A percentile compares a stretch with the other conserved stretches of the same genome.
These are phyloP conservation scores for Lutjanus argentimaculatus DNA, from an alignment of 2,797 vertebrate species.

Conservation along the genomic window DNA sequence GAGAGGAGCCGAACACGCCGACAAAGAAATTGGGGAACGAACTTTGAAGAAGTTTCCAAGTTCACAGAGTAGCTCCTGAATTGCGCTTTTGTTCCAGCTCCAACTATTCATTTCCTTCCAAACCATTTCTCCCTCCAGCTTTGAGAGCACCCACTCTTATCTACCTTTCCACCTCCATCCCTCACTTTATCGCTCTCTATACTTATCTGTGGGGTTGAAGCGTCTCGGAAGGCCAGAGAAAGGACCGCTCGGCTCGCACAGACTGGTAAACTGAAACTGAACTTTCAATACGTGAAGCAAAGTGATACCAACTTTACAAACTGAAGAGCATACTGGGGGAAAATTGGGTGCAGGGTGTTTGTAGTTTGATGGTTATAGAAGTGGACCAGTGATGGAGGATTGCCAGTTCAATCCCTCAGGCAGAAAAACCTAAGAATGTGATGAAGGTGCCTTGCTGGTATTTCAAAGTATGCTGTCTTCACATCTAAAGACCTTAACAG, in stretches of 20 bases:
- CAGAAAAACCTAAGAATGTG: conserved; percentile 47
- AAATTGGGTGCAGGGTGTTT: conserved; percentile 55
- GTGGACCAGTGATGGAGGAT: conserved; percentile 57
- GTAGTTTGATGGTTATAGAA: conserved; percentile 67
- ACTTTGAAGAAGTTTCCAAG: conserved; percentile 62
- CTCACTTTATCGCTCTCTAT: conserved; percentile 49
- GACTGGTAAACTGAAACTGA: conserved; percentile 50
- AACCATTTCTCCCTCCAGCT: conserved; percentile 46
- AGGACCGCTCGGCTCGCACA: conserved; percentile 32
- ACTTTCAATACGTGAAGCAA: conserved; percentile 48
- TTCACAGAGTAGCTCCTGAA: conserved; percentile 60
- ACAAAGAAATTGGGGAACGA: conserved; percentile 48
- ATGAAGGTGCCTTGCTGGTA: conserved; percentile 20
- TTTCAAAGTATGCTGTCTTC: conserved; percentile 37
- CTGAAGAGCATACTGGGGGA: conserved; percentile 41
- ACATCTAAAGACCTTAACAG: conserved; percentile 18
- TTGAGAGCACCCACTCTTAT: conserved; percentile 61
- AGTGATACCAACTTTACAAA: conserved; percentile 54
- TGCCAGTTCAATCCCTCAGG: conserved; percentile 53
- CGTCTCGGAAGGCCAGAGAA: conserved; percentile 37
- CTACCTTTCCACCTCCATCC: conserved; percentile 56
- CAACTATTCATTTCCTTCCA: conserved; percentile 58
- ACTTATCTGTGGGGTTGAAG: conserved; percentile 54
- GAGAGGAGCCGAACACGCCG: conserved; percentile 17
- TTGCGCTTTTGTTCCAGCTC: conserved; percentile 64